These are phyloP conservation scores for Fissipunctia ypsillon DNA, from an alignment of 2,888 invertebrate genomes.

Conservation along the genomic window DNA sequence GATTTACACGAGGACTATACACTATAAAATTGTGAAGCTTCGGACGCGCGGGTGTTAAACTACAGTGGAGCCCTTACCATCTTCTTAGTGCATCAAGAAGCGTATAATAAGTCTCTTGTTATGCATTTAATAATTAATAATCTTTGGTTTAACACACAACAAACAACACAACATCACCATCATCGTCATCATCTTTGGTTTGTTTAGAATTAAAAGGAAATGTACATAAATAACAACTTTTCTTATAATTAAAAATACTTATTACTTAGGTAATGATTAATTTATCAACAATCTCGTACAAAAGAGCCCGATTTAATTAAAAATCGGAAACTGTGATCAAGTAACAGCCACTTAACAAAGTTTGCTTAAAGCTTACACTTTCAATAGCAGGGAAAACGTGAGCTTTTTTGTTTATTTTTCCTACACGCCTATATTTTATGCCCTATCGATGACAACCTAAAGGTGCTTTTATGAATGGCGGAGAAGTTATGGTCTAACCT, in stretches of 20 bases:
- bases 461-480: slow-evolving; percentile 70
- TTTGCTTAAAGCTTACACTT: slow-evolving; percentile 58
- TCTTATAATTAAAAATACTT: neutral
- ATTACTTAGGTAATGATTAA: neutral
- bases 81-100: neutral
- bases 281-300: neutral
- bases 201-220: neutral
- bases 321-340: slow-evolving; percentile 25
- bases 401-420: slow-evolving; percentile 68
- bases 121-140: neutral
- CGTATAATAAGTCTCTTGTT: neutral
- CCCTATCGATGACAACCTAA: slow-evolving; percentile 69
- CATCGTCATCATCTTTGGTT: neutral
- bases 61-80: too few relatives aligned
- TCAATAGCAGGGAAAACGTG: slow-evolving; percentile 67
- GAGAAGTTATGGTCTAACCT: slow-evolving; percentile 49
- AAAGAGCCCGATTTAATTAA: slow-evolving; percentile 27
- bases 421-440: slow-evolving; percentile 73
- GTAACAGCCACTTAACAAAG: slow-evolving; percentile 34
- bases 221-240: neutral
- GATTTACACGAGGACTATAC: too few relatives aligned
- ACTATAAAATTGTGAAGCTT: too few relatives aligned
- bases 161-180: too few relatives aligned
- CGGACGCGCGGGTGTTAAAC: too few relatives aligned
- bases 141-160: too few relatives aligned